Evolutionary conservation across 2,888 invertebrate species (phyloP), one percentile per base, ranked within the genome.

Genomic region (Nudaria mundana): DNA sequence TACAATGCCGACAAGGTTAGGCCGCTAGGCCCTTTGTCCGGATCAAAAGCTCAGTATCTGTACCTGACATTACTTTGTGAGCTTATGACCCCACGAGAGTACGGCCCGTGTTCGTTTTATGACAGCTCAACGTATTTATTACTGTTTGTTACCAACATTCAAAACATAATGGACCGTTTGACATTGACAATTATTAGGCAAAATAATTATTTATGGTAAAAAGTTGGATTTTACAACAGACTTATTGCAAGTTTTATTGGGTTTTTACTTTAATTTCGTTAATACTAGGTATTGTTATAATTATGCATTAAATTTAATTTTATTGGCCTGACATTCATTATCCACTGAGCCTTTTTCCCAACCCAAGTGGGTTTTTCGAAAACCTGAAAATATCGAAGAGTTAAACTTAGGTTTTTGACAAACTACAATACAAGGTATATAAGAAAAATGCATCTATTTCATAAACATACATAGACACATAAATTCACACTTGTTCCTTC

Each of bases 21-120:
- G 20, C 20, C 20, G 20, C 20, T 20, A 20, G 20, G 22, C 48
- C 46, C 48, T 60, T 60, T 53, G 57, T 51, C 5, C 43, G 41
- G 64, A 62, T 73, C 73, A 73, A 72, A 72, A 48, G 61, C 50
- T 51, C 33, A 34, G 37, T 54, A 37, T 20, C 30, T 44, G 32
- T 40, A 36, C 63, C 55, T 76, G 77, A 77, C 77, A 64, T 69
- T 71, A 64, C 80, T 79, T 76, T 79, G 78, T 70, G 56, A 68
- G 74, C 71, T 78, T 74, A 76, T 59, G 49, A 52, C 61, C 58
- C 18, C 28, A 8, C 30, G 10, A n/a, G 13, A 14, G 16, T 10
- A 36, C 36, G 20, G 33, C 31, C n/a, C 26, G 36, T 20, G 33
- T 44, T 40, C 39, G 44, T 38, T 11, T 11, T 31, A 43, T 38